Conservation (phyloP, 2,888 invertebrate genomes). For the Platycnemis pennipes region DNA sequence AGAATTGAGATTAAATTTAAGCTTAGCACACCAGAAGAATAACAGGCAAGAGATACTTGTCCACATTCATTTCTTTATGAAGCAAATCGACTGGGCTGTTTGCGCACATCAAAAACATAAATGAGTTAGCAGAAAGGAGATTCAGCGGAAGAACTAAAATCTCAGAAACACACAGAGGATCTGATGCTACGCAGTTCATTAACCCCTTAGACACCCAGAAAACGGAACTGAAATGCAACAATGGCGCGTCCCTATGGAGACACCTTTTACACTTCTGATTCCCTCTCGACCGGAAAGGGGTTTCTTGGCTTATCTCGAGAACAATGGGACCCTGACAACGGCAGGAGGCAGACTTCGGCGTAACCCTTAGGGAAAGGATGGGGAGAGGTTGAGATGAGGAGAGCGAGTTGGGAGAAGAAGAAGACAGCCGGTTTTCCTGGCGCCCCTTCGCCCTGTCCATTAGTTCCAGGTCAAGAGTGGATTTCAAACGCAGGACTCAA, state of each 20-base stretch:
- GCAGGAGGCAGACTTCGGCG: background rate
- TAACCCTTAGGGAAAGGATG: background rate
- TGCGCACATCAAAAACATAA: too few species aligned
- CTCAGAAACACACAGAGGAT: too few species aligned
- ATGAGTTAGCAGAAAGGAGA: too few species aligned
- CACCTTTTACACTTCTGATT: background rate
- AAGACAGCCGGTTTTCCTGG: background rate
- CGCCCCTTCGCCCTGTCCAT: background rate
- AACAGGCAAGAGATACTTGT: too few species aligned
- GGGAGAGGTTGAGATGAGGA: background rate
- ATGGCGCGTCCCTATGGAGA: background rate
- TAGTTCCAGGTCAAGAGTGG: constrained; percentile 17
- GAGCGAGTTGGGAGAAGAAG: background rate
- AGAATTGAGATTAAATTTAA: too few species aligned
- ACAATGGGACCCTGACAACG: background rate
- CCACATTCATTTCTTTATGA: too few species aligned
- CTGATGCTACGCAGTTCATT: too few species aligned
- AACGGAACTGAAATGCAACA: background rate
- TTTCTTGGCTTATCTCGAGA: background rate
- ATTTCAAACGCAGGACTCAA: background rate
- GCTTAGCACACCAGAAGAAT: too few species aligned
- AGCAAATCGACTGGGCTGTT: too few species aligned
- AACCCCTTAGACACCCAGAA: too few species aligned
- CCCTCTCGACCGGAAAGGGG: background rate
- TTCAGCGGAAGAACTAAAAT: too few species aligned